These are phyloP conservation scores for Zaprionus davidi DNA, from an alignment of 1,140 invertebrate species.

Conservation along the genomic window DNA sequence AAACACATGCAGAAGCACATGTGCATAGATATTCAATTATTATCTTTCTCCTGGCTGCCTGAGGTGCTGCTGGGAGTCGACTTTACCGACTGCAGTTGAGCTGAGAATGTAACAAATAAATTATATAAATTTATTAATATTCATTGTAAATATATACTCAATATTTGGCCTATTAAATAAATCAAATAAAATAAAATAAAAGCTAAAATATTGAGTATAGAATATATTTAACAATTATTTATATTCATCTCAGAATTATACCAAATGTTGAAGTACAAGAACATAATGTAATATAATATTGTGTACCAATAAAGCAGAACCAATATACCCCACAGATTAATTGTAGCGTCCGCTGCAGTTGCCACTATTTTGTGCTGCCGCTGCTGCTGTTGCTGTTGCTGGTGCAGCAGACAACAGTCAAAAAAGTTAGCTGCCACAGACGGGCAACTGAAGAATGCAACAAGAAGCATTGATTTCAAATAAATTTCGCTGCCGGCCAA, in stretches of 20 bases:
- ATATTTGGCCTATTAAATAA: no score
- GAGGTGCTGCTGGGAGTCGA: constrained; percentile 13
- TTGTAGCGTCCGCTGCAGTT: constrained; percentile 33
- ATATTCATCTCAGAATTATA: no score
- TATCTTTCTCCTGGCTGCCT: constrained; percentile 52
- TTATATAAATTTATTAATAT: no score
- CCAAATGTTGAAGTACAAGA: neutral
- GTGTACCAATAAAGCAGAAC: neutral
- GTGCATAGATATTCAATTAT: constrained; percentile 62
- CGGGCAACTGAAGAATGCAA: constrained; percentile 77
- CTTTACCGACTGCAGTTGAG: neutral
- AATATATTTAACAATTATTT: no score
- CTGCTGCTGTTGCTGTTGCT: constrained; percentile 12
- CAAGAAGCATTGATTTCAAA: constrained; percentile 83
- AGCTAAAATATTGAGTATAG: no score
- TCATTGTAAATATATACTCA: no score
- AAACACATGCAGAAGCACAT: constrained; percentile 33
- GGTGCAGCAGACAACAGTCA: constrained; percentile 60
- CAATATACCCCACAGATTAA: constrained; percentile 16
- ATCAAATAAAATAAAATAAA: no score
- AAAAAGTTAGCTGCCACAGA: constrained; percentile 54
- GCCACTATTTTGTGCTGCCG: constrained; percentile 40
- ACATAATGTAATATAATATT: neutral
- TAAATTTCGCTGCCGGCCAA: constrained; percentile 82
- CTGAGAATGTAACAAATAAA: neutral